Evolutionary conservation across 30 jellyfish, hydroid and myxozoan species (phyloP).

Genomic region (Catostylus mosaicus): DNA sequence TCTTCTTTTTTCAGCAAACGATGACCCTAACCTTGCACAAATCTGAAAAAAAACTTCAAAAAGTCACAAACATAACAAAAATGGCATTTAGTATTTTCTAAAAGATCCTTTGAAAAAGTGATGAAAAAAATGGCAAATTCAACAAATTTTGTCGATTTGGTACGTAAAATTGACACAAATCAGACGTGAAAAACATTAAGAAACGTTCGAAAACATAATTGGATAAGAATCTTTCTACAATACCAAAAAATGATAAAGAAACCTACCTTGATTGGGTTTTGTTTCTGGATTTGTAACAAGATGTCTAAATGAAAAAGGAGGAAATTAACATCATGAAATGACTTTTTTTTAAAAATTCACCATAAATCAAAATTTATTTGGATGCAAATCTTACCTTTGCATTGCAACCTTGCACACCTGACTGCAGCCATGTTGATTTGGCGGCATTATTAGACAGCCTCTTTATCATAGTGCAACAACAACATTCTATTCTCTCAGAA

Average conservation of each 20-base stretch:
- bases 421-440: constrained; percentile 38
- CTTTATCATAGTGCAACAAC: constrained; percentile 4
- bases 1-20: constrained; percentile 52
- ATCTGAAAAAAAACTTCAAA: background rate
- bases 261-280: background rate
- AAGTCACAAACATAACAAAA: background rate
- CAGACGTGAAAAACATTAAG: too few relatives aligned
- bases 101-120: background rate
- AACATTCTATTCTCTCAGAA: constrained; percentile 1
- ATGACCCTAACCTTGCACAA: constrained; percentile 35
- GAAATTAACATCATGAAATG: too few relatives aligned
- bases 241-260: background rate
- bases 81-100: background rate
- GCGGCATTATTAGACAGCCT: constrained; percentile 33
- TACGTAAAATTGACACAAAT: too few relatives aligned
- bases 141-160: too few relatives aligned
- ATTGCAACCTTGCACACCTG: constrained; percentile 19
- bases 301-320: background rate
- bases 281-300: constrained; percentile 2
- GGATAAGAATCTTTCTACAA: too few relatives aligned
- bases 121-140: background rate
- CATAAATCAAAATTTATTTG: too few relatives aligned
- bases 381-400: constrained; percentile 8
- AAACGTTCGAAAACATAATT: too few relatives aligned
- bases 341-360: too few relatives aligned